Percentiles rank a stretch among this genome's conserved stretches.
These are phyloP conservation scores for Smittia sp. DNA, from an alignment of 2,888 invertebrate species.

Conservation along the genomic window DNA sequence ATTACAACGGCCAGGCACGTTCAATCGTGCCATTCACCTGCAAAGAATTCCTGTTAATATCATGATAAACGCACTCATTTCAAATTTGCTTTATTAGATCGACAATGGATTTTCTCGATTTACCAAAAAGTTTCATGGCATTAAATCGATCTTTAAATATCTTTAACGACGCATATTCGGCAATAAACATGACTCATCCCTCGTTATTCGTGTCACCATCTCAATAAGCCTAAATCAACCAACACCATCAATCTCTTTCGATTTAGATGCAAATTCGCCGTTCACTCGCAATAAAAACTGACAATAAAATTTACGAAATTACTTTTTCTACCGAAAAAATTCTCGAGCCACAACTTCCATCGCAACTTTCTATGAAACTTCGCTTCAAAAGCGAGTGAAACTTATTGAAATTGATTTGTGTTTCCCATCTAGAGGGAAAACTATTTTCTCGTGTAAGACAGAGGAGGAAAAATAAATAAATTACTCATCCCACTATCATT, in stretches of 20 bases:
- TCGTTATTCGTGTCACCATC: neutral
- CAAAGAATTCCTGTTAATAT: too few species aligned
- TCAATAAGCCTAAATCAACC: neutral
- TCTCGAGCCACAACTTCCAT: too few species aligned
- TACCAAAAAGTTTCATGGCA: too few species aligned
- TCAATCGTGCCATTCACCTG: too few species aligned
- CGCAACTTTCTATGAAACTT: neutral
- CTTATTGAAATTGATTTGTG: neutral
- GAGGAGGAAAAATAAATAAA: constrained; percentile 10
- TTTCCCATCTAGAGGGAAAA: neutral
- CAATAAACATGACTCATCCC: too few species aligned
- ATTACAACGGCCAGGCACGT: too few species aligned
- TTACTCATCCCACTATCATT: constrained; percentile 20
- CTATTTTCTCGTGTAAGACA: neutral
- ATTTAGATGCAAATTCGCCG: constrained; percentile 24
- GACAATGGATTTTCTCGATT: too few species aligned
- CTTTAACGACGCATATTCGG: too few species aligned
- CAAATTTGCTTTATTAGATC: too few species aligned
- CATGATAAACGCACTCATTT: too few species aligned
- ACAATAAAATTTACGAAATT: constrained; percentile 12
- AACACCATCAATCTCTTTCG: constrained; percentile 20
- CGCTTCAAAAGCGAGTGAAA: neutral
- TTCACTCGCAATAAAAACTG: neutral
- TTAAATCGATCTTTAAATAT: too few species aligned
- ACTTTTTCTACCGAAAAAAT: constrained; percentile 8